phyloP scores from a whole-genome alignment of 2,888 invertebrate genomes.

The Chaetogeoica ovagalla region DNA sequence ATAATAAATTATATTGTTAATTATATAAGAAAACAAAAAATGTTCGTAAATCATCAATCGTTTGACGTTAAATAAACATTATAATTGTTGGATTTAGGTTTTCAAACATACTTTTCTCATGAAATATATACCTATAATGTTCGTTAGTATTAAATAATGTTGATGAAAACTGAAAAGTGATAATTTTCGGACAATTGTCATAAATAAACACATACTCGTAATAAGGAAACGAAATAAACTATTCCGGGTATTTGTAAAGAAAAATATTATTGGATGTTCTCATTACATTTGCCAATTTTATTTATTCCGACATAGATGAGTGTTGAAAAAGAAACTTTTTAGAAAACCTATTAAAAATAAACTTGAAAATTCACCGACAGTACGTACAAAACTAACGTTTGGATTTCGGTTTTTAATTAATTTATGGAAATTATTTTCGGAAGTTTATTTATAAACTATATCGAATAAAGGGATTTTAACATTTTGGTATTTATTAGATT shows the following conservation, averaged over 20 bases:
- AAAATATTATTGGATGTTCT: no score
- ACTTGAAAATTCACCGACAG: neutral
- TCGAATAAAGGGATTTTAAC: neutral
- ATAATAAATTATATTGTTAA: neutral
- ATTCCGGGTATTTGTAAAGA: no score
- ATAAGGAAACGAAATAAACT: no score
- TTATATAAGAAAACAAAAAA: neutral
- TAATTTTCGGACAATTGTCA: no score
- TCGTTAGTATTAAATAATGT: no score
- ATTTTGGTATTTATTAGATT: slow-evolving; percentile 21
- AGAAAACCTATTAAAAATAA: neutral
- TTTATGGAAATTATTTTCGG: neutral
- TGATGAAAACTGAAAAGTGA: no score
- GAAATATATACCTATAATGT: no score
- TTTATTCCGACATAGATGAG: neutral
- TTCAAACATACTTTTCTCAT: no score
- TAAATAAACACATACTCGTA: no score
- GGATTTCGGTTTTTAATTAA: neutral
- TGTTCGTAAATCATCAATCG: no score
- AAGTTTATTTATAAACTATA: slow-evolving; percentile 6
- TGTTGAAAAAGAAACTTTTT: neutral
- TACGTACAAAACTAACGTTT: neutral
- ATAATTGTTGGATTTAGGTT: no score
- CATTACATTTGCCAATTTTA: neutral
- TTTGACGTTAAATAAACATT: no score